Evolutionary conservation across 2,888 invertebrate genomes (phyloP).

Genomic region (Metalampra italica): DNA sequence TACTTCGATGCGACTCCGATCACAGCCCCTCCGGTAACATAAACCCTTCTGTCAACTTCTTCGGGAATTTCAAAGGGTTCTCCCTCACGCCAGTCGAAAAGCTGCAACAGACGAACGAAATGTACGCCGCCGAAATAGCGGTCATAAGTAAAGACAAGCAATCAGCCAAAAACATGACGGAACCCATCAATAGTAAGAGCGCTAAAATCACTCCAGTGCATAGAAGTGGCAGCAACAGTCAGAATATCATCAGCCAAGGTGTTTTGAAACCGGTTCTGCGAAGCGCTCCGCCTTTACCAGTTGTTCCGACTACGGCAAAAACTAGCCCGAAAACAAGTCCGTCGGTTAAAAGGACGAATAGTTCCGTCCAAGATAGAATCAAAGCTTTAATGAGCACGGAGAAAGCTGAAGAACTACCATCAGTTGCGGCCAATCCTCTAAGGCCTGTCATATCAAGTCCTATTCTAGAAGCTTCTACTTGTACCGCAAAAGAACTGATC

Average conservation of each 20-base stretch:
- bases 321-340: constrained; percentile 58
- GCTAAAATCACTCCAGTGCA: constrained; percentile 77
- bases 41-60: constrained; percentile 81
- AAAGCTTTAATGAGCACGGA: constrained; percentile 63
- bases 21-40: constrained; percentile 64
- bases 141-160: constrained; percentile 11
- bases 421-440: constrained; percentile 76
- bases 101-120: constrained; percentile 40
- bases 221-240: constrained; percentile 60
- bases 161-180: constrained; percentile 20
- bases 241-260: constrained; percentile 50
- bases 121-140: constrained; percentile 23
- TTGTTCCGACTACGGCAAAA: constrained; percentile 62
- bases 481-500: constrained; percentile 85
- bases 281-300: constrained; percentile 82
- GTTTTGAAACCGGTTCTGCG: constrained; percentile 69
- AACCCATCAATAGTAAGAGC: constrained; percentile 50
- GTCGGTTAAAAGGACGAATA: constrained; percentile 59
- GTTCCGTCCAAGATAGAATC: constrained; percentile 62
- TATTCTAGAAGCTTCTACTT: constrained; percentile 89
- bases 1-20: constrained; percentile 77
- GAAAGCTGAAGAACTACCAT: constrained; percentile 54
- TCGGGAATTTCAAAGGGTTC: constrained; percentile 93
- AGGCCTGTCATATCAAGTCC: constrained; percentile 90
- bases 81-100: constrained; percentile 83